A percentile compares a stretch with the other conserved stretches of the same genome.
phyloP scores from a whole-genome alignment of 2,888 invertebrate genomes.

The Aleiodes leptofemur region DNA sequence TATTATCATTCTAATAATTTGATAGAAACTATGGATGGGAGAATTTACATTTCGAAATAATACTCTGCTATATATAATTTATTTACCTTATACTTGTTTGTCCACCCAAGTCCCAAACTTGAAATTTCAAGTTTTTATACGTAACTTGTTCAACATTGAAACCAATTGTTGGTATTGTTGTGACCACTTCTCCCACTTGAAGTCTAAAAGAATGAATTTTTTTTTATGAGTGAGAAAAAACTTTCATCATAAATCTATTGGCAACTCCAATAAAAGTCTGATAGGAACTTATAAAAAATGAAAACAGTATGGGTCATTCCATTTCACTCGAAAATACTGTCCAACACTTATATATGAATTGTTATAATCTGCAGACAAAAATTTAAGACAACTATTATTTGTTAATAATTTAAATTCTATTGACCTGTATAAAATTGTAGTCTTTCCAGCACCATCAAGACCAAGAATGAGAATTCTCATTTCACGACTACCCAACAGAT shows the following conservation, averaged over 20 bases:
- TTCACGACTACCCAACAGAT: constrained; percentile 96
- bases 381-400: background rate
- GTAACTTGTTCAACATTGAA: constrained; percentile 99
- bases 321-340: too few relatives aligned
- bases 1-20: background rate
- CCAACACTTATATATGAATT: too few relatives aligned
- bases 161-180: constrained; percentile 98
- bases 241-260: background rate
- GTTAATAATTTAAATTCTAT: background rate
- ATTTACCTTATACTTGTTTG: constrained; percentile 97
- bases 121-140: constrained; percentile 99
- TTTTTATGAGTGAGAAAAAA: background rate
- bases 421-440: constrained; percentile 95
- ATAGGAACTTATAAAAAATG: background rate
- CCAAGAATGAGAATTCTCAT: constrained; percentile 99
- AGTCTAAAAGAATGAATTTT: constrained; percentile 77
- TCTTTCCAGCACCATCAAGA: constrained; percentile 99
- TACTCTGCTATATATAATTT: background rate
- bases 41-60: too few relatives aligned
- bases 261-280: constrained; percentile 20
- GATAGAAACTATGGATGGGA: background rate
- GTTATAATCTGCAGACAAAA: background rate
- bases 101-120: constrained; percentile 99
- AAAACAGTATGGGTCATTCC: background rate
- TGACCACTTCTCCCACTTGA: constrained; percentile 99